Evolutionary conservation across 2,888 invertebrate genomes (phyloP).

Genomic region (Drosophila neotestacea): DNA sequence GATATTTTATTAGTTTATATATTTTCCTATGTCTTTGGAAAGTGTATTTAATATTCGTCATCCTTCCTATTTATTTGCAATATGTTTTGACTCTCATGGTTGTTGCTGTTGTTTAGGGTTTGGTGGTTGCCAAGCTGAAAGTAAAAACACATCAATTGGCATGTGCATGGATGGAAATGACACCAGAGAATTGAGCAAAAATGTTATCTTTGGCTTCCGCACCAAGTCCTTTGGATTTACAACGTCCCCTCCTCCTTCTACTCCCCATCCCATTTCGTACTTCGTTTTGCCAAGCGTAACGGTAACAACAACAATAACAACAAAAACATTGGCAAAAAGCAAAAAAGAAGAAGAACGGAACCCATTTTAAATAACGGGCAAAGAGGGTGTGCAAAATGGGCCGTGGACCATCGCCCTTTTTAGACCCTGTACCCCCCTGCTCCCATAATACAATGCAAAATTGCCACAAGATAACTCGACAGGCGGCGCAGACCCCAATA

Average conservation of each 20-base stretch:
- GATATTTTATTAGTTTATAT: no score
- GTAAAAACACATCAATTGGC: conserved; percentile 83
- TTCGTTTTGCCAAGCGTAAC: conserved; percentile 55
- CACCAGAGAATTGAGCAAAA: conserved; percentile 83
- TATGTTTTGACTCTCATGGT: conserved; percentile 5
- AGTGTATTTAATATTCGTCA: conserved; percentile 9
- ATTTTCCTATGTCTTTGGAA: neutral
- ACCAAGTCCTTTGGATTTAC: conserved; percentile 80
- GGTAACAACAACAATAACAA: conserved; percentile 39
- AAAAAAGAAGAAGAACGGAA: conserved; percentile 55
- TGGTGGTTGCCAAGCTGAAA: conserved; percentile 63
- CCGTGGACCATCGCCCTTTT: conserved; percentile 65
- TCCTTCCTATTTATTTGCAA: neutral
- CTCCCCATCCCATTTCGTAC: neutral
- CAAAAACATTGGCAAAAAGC: conserved; percentile 42
- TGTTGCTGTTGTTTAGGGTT: conserved; percentile 12
- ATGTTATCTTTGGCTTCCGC: conserved; percentile 85
- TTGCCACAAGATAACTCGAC: conserved; percentile 81
- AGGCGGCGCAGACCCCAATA: conserved; percentile 62
- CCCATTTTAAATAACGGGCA: conserved; percentile 77
- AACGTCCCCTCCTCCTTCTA: conserved; percentile 21
- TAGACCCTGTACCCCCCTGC: conserved; percentile 6
- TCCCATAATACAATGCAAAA: conserved; percentile 46
- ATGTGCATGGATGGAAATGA: conserved; percentile 83
- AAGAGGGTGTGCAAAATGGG: conserved; percentile 75